Percentiles rank a stretch among this genome's conserved stretches.
Conservation (phyloP, 2,113 vertebrate genomes). For the Colius striatus region DNA sequence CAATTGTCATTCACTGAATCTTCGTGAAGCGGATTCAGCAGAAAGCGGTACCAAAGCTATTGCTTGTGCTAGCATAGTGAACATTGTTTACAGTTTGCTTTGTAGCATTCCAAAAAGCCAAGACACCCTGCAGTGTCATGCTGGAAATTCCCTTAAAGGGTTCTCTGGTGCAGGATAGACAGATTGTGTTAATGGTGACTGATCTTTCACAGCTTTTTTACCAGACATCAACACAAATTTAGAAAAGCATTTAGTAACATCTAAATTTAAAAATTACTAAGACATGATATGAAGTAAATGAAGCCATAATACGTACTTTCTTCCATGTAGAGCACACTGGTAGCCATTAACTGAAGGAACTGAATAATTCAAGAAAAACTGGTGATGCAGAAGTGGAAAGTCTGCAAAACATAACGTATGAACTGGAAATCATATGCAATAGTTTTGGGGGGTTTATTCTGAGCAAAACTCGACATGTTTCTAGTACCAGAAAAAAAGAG, state of each 20-base stretch:
- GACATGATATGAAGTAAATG: not conserved
- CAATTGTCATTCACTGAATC: not conserved
- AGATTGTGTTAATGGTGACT: constrained; percentile 54
- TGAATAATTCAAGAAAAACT: constrained; percentile 22
- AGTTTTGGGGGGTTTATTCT: not conserved
- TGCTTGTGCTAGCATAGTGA: not conserved
- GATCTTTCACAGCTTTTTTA: constrained; percentile 42
- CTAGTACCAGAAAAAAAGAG: not conserved
- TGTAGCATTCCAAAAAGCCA: constrained; percentile 1
- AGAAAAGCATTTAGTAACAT: not conserved
- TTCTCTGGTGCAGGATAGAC: constrained; percentile 18
- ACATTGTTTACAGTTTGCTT: constrained; percentile 27
- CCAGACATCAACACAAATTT: constrained; percentile 13
- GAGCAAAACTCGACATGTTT: not conserved
- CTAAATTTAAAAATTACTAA: not conserved
- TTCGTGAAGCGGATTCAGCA: not conserved
- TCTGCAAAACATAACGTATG: not conserved
- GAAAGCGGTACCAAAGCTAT: constrained; percentile 1
- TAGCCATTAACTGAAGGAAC: not conserved
- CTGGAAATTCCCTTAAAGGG: constrained; percentile 18
- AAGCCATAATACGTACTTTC: not conserved
- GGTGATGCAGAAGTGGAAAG: not conserved
- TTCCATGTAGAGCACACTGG: not conserved
- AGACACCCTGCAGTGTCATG: not conserved
- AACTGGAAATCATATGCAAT: not conserved